Evolutionary conservation across 2,797 vertebrate genomes (phyloP).

Genomic region (Neosilurus mollespiculum): DNA sequence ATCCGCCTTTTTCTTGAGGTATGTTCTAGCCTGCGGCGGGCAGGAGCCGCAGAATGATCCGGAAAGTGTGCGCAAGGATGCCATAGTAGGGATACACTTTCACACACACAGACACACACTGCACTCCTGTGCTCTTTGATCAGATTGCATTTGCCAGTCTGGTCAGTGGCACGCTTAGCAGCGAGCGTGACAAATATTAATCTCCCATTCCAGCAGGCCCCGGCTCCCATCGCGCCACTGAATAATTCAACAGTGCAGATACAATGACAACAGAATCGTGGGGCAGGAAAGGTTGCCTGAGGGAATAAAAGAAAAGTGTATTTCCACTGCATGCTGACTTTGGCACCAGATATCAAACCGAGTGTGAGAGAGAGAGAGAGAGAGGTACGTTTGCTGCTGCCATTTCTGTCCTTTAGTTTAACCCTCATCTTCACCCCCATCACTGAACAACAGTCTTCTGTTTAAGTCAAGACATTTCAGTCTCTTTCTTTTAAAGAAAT

Average conservation of each 20-base stretch:
- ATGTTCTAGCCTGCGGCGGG: slow-evolving; percentile 32
- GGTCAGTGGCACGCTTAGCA: slow-evolving; percentile 54
- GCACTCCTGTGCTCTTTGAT: slow-evolving; percentile 49
- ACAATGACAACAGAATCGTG: slow-evolving; percentile 42
- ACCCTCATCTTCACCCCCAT: slow-evolving; percentile 5
- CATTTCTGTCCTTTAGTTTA: slow-evolving; percentile 19
- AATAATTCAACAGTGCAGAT: slow-evolving; percentile 54
- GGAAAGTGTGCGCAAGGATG: slow-evolving; percentile 18
- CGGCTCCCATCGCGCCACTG: slow-evolving; percentile 34
- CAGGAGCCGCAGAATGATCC: slow-evolving; percentile 38
- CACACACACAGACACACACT: slow-evolving; percentile 30
- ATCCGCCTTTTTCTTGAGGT: slow-evolving; percentile 28
- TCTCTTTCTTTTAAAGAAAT: neutral
- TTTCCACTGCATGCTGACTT: slow-evolving; percentile 23
- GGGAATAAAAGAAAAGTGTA: slow-evolving; percentile 40
- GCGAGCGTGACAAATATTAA: slow-evolving; percentile 59
- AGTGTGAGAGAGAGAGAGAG: neutral
- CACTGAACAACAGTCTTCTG: neutral
- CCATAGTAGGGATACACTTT: slow-evolving; percentile 25
- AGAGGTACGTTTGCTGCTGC: slow-evolving; percentile 16
- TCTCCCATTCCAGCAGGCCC: slow-evolving; percentile 47
- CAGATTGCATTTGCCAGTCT: slow-evolving; percentile 53
- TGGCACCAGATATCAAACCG: slow-evolving; percentile 31
- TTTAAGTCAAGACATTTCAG: neutral
- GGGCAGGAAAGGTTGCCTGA: slow-evolving; percentile 39